Evolutionary conservation across 2,113 vertebrate genomes (phyloP), one percentile per base, ranked within the genome.

Genomic region (Lasiurus cinereus): DNA sequence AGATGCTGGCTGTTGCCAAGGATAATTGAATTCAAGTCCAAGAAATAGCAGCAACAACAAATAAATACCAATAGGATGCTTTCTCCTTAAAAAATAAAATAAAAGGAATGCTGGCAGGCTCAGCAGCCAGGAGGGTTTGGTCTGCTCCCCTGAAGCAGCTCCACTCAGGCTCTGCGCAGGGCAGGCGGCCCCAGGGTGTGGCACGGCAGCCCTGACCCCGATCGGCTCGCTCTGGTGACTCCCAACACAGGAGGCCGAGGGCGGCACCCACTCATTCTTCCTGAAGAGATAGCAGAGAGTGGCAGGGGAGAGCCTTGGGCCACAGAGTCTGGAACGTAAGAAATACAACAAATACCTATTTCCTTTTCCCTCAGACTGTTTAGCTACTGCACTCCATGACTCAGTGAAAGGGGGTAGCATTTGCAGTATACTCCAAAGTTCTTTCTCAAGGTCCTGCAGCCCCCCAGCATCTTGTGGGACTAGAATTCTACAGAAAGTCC

Each of bases 21-120:
- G 31, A 31, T 78, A 91, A 96, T 62, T 91, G 64, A 96, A 93
- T 96, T 93, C 94, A 88, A 97, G 91, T 76, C 64, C 72, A 88
- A 94, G 95, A 64, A 95, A 83, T 48, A 21, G 94, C 36, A 91
- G 46, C 27, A 50, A 66, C 54, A 91, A 83, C 85, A 77, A 74
- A 83, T 39, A 96, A 95, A 87, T 50, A 84, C 36, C 64, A 46
- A 90, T 66, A 94, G 14, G 76, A 52, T 12, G 62, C 52, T 54
- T 93, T 89, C 74, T 80, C 56, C 89, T 83, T 48, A 78, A 91
- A 72, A 94, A 91, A 72, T 91, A 92, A 59, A 6, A 73, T n/a
- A 52, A 50, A 54, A 46, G 29, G 11, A 46, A 27, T 19, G 56
- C 50, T 6, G 59, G n/a, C 39, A 82, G 50, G 56, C 10, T 2